Evolutionary conservation across 2,888 invertebrate genomes (phyloP), one percentile per base, ranked within the genome.

Genomic region (Stenotaenia linearis): DNA sequence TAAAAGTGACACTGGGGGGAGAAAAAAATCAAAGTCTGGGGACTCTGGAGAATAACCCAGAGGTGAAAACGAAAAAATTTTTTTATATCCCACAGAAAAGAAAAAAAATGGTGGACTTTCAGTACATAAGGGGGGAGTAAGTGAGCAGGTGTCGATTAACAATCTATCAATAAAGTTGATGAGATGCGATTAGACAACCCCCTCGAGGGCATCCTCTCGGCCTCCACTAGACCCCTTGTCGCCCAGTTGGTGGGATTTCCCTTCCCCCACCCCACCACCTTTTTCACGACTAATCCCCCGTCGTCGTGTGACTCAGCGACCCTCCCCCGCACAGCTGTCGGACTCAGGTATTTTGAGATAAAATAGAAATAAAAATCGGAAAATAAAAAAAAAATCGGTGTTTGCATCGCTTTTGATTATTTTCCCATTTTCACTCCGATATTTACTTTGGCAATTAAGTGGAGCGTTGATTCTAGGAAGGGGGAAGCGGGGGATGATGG

Each of bases 91-190:
- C n/a, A 45, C 15, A 45, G n/a, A n/a, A 15, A 45, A n/a, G n/a
- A 45, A 45, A 45, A 45, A 45, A 45, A 18, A 45, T 3, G 45
- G 3, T 1, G n/a, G n/a, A 45, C 45, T 7, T 1, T 15, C 5
- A 6, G 45, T 5, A 15, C 4, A 32, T 7, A 32, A 40, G 15
- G 45, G 15, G 18, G 45, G 45, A 45, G 45, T 15, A 45, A 45
- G 45, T 45, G 74, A 74, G 74, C 74, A 74, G 74, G 74, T 74
- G 74, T 74, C 74, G 74, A 74, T 74, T 74, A 74, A 74, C 74
- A 74, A 74, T 74, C 74, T 74, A 74, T 74, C 74, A 74, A 74
- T 74, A 74, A 74, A 74, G 32, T 74, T 74, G 74, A 74, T 74
- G 28, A 74, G 74, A 74, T 74, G 74, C 74, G 74, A 74, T 74